Base-by-base conservation (phyloP, 2,113 vertebrate species). In the Cinclus cinclus region DNA sequence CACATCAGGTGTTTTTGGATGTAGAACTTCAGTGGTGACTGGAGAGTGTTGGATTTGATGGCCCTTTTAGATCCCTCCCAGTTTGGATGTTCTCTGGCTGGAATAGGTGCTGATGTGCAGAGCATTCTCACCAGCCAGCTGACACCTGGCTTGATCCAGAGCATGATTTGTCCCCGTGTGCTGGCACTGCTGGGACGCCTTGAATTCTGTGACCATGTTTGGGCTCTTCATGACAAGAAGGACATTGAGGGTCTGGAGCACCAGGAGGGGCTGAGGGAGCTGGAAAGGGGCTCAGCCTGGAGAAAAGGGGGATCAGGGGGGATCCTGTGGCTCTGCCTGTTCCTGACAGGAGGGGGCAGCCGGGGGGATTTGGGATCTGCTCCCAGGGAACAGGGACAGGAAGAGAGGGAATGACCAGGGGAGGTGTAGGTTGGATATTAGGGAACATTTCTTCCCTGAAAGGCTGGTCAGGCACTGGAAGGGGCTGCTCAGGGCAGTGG, bases 331-430 rank as follows among this genome's bases (percentile, higher is more conserved):
- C 33, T 82, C 69, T 74, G 15, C 44, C n/a, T n/a, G n/a, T n/a
- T 27, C 23, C 33, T 60, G 69, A 2, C 23, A 75, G 69, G 37
- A 59, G 69, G 44, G 17, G 31, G 12, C 44, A 81, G 44, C 27
- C 0, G 0, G 41, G 15, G 12, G 6, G 2, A 9, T 10, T 49
- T 1, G 0, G 58, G 44, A 8, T 74, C 7, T 89, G 52, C 19
- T 22, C 4, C 4, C 60, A 30, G 33, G 31, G 22, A 65, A 52
- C 44, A 52, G 50, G 52, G 28, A 19, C 23, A 74, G 52, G 52
- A 81, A 2, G 0, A 81, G 53, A 75, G 24, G 46, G 3, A 67
- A 39, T 0, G 0, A 1, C 46, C 39, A 75, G 28, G 23, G 0
- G 33, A 59, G 68, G 3, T 19, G 1, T 8, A n/a, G 9, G 1